These are phyloP conservation scores for Shinisaurus crocodilurus DNA, from an alignment of 2,113 vertebrate species.

Conservation along the genomic window DNA sequence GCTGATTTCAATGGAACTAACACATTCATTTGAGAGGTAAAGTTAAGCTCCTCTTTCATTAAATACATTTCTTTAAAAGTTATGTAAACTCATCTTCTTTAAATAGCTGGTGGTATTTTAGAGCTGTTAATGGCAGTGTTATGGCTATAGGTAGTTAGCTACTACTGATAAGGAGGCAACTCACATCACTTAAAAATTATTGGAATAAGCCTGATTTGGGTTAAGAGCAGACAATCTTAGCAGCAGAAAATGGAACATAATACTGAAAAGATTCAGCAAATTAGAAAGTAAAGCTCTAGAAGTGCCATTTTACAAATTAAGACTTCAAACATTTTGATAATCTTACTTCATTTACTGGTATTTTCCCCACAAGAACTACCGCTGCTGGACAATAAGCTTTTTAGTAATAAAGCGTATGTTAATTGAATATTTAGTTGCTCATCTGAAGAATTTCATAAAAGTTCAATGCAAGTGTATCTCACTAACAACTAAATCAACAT, in stretches of 20 bases:
- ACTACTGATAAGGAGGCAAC: not conserved
- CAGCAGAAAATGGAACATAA: not conserved
- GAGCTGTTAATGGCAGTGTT: not conserved
- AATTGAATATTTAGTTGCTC: constrained; percentile 21
- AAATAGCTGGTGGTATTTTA: not conserved
- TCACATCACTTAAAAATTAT: not conserved
- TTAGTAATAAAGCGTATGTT: constrained; percentile 6
- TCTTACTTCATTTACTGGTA: not conserved
- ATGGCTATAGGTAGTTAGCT: not conserved
- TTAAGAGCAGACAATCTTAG: not conserved
- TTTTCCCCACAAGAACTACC: not conserved
- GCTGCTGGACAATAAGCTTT: not conserved
- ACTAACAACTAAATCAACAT: not conserved
- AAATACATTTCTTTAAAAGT: not conserved
- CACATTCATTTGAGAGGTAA: not conserved
- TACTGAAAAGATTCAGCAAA: not conserved
- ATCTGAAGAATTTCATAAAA: not conserved
- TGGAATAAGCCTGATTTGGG: not conserved
- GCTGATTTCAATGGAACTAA: not conserved
- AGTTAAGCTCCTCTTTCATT: not conserved
- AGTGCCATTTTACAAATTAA: not conserved
- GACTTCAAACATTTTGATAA: not conserved
- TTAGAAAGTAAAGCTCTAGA: not conserved
- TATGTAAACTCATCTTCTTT: not conserved
- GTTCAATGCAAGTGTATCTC: not conserved